Evolutionary conservation across 2,888 invertebrate genomes (phyloP).

Genomic region (Pristionchus japonicus): DNA sequence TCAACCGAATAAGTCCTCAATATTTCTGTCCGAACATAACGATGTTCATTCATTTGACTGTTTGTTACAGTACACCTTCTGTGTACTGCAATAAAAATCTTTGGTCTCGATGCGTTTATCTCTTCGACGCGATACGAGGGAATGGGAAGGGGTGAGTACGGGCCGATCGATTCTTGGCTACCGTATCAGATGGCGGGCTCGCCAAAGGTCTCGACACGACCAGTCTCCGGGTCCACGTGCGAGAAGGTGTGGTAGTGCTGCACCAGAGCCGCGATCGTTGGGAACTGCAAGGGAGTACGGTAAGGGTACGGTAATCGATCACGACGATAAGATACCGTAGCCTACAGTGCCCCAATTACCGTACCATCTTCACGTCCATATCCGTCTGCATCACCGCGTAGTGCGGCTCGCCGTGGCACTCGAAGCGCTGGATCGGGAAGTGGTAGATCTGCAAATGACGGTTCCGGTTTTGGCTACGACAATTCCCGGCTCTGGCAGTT

Average conservation of each 20-base stretch:
- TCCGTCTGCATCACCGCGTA: conserved; percentile 34
- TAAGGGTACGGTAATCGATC: background rate
- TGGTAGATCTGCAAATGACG: conserved; percentile 11
- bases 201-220: conserved; percentile 23
- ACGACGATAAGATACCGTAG: background rate
- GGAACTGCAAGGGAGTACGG: background rate
- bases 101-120: conserved; percentile 7
- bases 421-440: conserved; percentile 36
- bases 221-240: conserved; percentile 15
- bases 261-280: conserved; percentile 13
- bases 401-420: background rate
- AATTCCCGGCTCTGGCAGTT: background rate
- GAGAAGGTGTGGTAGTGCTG: conserved; percentile 38
- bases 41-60: too few species aligned
- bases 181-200: conserved; percentile 18
- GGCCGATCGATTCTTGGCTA: conserved; percentile 18
- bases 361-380: conserved; percentile 26
- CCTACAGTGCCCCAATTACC: background rate
- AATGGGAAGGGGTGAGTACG: background rate
- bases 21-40: too few species aligned
- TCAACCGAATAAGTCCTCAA: too few species aligned
- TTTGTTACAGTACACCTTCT: too few species aligned
- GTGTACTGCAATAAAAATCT: background rate
- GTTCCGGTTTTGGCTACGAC: background rate
- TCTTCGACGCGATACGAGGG: background rate